Conservation (phyloP, 2,797 vertebrate species). For the Pitangus sulphuratus region DNA sequence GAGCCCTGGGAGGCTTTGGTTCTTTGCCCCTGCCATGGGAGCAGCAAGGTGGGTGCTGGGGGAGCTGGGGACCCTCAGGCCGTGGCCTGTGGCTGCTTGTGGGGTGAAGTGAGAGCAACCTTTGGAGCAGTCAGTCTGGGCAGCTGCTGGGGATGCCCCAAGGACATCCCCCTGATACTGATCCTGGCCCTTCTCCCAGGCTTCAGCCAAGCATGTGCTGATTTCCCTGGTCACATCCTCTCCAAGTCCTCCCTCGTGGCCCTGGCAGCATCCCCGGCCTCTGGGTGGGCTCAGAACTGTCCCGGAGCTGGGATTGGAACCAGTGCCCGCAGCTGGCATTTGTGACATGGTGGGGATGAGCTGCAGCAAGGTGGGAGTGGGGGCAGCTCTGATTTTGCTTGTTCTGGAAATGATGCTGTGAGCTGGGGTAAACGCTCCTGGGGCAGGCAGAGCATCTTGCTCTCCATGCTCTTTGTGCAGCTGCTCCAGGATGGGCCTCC, state of each 20-base stretch:
- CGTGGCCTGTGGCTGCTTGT: rapidly evolving
- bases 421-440: background rate
- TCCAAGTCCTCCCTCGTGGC: background rate
- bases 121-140: background rate
- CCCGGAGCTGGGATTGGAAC: rapidly evolving
- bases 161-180: rapidly evolving
- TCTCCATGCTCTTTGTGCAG: background rate
- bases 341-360: background rate
- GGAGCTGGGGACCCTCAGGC: background rate
- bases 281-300: background rate
- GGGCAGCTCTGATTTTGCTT: background rate
- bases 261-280: background rate
- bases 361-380: background rate
- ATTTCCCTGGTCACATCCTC: background rate
- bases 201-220: rapidly evolving
- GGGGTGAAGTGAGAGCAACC: background rate
- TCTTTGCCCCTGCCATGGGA: background rate
- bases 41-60: background rate
- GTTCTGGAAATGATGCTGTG: background rate
- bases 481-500: background rate
- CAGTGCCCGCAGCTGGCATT: background rate
- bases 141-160: background rate
- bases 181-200: background rate
- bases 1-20: background rate
- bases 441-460: background rate